Evolutionary conservation across 2,888 invertebrate species (phyloP).

Genomic region (Eristalinus sepulchralis): DNA sequence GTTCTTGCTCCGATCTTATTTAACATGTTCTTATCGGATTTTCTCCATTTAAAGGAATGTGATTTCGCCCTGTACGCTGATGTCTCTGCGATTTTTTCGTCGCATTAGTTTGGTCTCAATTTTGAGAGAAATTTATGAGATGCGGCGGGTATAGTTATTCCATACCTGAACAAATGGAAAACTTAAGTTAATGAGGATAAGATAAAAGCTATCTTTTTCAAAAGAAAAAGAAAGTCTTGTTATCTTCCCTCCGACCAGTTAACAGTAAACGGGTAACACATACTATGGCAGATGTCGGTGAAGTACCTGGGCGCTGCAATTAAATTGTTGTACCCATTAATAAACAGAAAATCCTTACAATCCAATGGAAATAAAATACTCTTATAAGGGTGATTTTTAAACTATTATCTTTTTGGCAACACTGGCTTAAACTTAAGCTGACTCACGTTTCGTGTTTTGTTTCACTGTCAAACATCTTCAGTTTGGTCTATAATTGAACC

Average conservation of each 20-base stretch:
- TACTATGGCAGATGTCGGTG: neutral
- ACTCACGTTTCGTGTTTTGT: too few relatives aligned
- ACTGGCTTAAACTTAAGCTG: too few relatives aligned
- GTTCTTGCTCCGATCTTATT: neutral
- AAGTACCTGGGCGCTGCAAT: too few relatives aligned
- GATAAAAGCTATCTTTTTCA: neutral
- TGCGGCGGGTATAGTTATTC: neutral
- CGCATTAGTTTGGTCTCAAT: neutral
- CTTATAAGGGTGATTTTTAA: neutral
- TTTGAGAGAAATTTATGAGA: neutral
- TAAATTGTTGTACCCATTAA: too few relatives aligned
- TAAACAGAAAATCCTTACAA: too few relatives aligned
- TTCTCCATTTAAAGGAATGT: neutral
- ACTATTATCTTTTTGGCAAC: too few relatives aligned
- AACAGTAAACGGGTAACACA: neutral
- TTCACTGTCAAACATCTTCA: too few relatives aligned
- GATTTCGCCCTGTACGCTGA: neutral
- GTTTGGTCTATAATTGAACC: too few relatives aligned
- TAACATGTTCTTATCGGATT: neutral
- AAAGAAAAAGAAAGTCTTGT: neutral
- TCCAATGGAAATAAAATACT: neutral
- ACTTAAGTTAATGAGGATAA: neutral
- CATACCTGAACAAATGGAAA: neutral
- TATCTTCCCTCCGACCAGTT: neutral
- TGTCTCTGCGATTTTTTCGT: neutral